Base-by-base conservation (phyloP, 2,888 invertebrate species). In the Drosophila fungiperda region DNA sequence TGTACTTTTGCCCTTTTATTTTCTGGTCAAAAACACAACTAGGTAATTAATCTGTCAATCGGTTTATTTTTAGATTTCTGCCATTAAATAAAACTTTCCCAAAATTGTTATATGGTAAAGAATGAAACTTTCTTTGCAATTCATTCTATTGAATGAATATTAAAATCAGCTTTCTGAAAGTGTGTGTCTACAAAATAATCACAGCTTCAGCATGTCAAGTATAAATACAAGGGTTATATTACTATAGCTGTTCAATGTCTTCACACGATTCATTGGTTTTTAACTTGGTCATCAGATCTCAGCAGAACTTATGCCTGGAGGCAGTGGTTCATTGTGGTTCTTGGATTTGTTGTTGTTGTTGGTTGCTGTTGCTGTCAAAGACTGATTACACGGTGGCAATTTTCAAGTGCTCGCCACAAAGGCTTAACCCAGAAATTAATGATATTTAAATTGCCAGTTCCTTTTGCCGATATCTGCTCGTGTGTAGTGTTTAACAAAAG, bases 401-500 rank as follows among this genome's bases (percentile, higher is more conserved):
- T 80, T 89, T 86, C 89, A 89, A 86, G 89, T 88, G 84, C 82
- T 79, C 71, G 66, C 70, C 73, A 84, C 89, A 86, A 85, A 85
- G 89, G 78, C 85, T 86, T 86, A 86, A 86, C 85, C 85, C 80
- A 87, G 73, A 86, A 89, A 89, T 87, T 81, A 89, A 87, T 89
- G 86, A 87, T 89, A 87, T 89, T 87, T 89, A 87, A 87, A 87
- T 89, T 81, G 86, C 86, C 89, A 86, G 89, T 86, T 86, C 85
- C 87, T 89, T 88, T 83, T 76, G 75, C 73, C 54, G 65, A 70
- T 70, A 66, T 63, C 32, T 54, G 36, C 35, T 11, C 23, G 11
- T 26, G 23, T 52, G n/a, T 59, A 40, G 45, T 55, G 26, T 49
- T 23, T 53, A 55, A 61, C 68, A 36, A 49, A 80, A 88, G 54